Percentiles rank a stretch among this genome's conserved stretches.
Conservation (phyloP, 2,113 vertebrate genomes). For the Tetrax tetrax region DNA sequence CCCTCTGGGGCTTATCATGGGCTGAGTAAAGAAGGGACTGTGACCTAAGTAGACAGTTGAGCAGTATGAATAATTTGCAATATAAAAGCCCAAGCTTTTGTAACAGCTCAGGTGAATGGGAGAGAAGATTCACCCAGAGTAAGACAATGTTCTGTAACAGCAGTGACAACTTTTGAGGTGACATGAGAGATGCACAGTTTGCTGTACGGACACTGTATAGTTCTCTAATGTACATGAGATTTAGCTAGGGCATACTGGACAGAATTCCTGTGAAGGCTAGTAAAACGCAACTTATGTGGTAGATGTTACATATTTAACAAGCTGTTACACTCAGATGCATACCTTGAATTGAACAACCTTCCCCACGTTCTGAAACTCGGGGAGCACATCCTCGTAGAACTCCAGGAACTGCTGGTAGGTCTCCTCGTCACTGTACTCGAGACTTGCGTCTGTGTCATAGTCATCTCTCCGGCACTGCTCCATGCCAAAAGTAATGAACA, state of each 20-base stretch:
- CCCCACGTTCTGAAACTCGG: constrained; percentile 90
- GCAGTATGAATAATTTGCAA: background rate
- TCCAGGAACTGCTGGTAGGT: constrained; percentile 93
- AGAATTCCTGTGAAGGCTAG: background rate
- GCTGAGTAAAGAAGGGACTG: background rate
- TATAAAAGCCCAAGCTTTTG: background rate
- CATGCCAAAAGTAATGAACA: constrained; percentile 97
- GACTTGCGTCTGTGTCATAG: constrained; percentile 90
- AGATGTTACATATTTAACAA: background rate
- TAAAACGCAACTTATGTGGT: background rate
- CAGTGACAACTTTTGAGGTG: background rate
- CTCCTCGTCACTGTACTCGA: constrained; percentile 96
- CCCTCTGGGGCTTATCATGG: background rate
- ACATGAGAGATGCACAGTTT: background rate
- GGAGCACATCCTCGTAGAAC: constrained; percentile 93
- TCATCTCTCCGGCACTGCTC: constrained; percentile 91
- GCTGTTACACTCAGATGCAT: background rate
- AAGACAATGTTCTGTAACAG: background rate
- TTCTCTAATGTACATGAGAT: background rate
- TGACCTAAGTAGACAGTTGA: background rate
- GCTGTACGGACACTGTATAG: background rate
- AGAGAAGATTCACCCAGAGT: background rate
- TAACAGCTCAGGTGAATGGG: background rate
- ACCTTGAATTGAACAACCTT: constrained; percentile 98
- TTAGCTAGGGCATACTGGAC: background rate